Evolutionary conservation across 1,140 invertebrate genomes (phyloP).

Genomic region (Temnothorax curvispinosus): DNA sequence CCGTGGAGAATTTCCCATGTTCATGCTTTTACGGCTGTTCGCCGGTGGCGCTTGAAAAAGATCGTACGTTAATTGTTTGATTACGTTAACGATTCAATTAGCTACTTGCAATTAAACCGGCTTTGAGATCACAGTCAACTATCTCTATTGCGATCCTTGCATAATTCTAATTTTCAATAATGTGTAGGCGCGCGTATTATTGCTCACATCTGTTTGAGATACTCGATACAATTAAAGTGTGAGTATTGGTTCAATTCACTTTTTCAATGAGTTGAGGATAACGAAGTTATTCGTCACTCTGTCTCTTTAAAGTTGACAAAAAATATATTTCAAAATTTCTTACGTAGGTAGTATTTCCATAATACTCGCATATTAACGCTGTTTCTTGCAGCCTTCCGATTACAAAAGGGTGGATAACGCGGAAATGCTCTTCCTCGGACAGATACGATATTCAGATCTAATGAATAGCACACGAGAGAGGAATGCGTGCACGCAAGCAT

Average conservation of each 20-base stretch:
- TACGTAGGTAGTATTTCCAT: not conserved
- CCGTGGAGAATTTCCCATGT: constrained; percentile 31
- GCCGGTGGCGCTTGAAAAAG: constrained; percentile 28
- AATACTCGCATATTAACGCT: not conserved
- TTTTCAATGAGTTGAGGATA: not conserved
- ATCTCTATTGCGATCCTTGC: not conserved
- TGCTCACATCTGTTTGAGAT: not conserved
- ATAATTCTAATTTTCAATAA: constrained; percentile 36
- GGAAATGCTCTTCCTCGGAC: not conserved
- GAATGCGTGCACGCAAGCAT: not conserved
- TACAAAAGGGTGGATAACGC: constrained; percentile 6
- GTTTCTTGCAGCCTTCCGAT: not conserved
- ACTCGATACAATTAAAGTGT: not conserved
- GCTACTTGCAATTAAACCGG: constrained; percentile 24
- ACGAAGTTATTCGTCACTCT: not conserved
- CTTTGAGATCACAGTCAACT: constrained; percentile 37
- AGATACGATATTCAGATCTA: constrained; percentile 19
- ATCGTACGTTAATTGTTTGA: constrained; percentile 54
- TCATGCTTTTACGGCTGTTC: constrained; percentile 44
- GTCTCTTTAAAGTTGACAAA: not conserved
- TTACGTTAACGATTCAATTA: constrained; percentile 57
- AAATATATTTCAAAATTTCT: not conserved
- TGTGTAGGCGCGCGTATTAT: not conserved
- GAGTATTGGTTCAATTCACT: not conserved
- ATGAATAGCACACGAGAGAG: constrained; percentile 28